Base-by-base conservation (phyloP, 23 tunicate genomes). In the Corella eumyota region DNA sequence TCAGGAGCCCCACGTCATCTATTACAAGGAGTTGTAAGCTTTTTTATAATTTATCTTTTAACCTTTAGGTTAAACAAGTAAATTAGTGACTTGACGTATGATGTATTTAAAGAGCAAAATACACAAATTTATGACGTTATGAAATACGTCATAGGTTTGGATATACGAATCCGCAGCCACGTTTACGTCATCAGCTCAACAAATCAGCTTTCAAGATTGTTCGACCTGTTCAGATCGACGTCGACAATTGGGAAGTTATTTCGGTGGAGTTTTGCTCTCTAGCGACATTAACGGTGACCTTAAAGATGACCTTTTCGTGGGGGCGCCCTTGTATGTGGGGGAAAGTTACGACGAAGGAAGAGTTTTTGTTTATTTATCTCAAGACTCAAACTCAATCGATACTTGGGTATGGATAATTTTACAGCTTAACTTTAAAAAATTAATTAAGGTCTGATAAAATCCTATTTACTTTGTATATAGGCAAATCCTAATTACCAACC, bases 221-320 rank as follows among this genome's bases (percentile, higher is more conserved):
- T n/a, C n/a, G n/a, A n/a, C n/a, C n/a, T n/a, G n/a, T n/a, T n/a
- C n/a, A n/a, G n/a, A n/a, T n/a, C n/a, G n/a, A n/a, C n/a, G n/a
- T n/a, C 48, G 15, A 40, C 48, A 40, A 15, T 15, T 56, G 24
- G 75, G 75, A 22, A 69, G 75, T 58, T 77, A 77, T 36, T 77
- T 77, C 69, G 84, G 84, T 1, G 84, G 75, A 28, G 45, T 58
- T 9, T 28, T 79, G 72, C 36, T 79, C 20, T 73, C 64, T 1
- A 47, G 58, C n/a, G 87, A 79, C 32, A 38, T 79, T 15, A 72
- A 63, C 59, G 51, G 49, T 26, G 87, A 79, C 33, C 57, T 53
- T 1, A 60, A 7, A 45, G 84, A 77, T 48, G 84, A 77, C 50
- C 30, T 77, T 1, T 49, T 77, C 27, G 68, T 77, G 3, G 75